Evolutionary conservation across 2,113 vertebrate species (phyloP), one percentile per base, ranked within the genome.

Genomic region (Cyprinodon variegatus): DNA sequence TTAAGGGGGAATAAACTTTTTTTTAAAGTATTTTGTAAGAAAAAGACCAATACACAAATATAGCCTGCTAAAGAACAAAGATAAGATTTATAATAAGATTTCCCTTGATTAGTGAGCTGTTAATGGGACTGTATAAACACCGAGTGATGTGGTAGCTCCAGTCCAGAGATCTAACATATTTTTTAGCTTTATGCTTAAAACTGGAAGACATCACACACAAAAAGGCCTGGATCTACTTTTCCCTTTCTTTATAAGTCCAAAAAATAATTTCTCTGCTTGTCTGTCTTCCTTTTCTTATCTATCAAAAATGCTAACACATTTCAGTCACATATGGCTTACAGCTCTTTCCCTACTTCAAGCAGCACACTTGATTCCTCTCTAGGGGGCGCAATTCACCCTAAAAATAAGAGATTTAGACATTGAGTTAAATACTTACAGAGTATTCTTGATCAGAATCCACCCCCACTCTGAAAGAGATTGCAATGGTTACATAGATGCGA

Each of bases 391-490:
- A 50, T 15, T 5, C 48, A 50, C 48, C 14, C 14, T 53, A 13
- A 53, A 20, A 57, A 57, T 3, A 15, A 57, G 17, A 20, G 29
- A 14, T 38, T 40, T 53, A 38, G 15, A 61, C 17, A 36, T 14
- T 29, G 6, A 5, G 1, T 0, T 2, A 15, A 61, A 29, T 57
- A 88, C 95, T 95, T 94, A 98, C 97, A 86, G 95, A 82, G 2
- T 94, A 92, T 67, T 99, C 98, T 79, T 97, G 96, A 78, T 99
- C 97, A 0, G 97, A 95, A 1, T 99, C 97, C 81, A 99, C 97
- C 5, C 97, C 98, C 6, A 99, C 97, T 50, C 98, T 99, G 77
- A 17, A 40, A 65, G 22, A 91, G 0, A 70, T n/a, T 17, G 12
- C 13, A 11, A 9, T 0, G 0, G 4, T 72, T 39, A 79, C 2